Evolutionary conservation across 2,113 vertebrate genomes (phyloP), one percentile per base, ranked within the genome.

Genomic region (Cranoglanis bouderius): DNA sequence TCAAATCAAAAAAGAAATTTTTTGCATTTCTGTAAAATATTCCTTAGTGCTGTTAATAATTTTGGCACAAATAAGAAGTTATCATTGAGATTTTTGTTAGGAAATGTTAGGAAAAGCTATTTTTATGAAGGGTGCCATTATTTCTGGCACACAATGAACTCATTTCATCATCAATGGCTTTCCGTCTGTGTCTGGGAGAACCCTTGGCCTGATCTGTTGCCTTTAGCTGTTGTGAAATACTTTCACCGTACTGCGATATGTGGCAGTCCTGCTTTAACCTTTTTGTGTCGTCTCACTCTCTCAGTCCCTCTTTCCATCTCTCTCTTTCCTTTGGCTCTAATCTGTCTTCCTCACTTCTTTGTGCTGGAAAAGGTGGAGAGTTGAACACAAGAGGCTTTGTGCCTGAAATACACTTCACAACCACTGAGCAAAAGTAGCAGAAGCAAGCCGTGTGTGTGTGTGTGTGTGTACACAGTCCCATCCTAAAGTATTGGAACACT

Each of bases 141-240:
- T 43, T 83, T 82, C 81, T 61, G 55, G 10, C 53, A 38, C 53
- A 38, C 10, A 35, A 4, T 59, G 53, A 61, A 59, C 19, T 74
- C 6, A 40, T 16, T 61, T 86, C 65, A 82, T 59, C n/a, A 26
- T 70, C 32, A 85, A 0, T 24, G 80, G n/a, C 7, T 40, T 91
- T 91, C 85, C 89, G 88, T 93, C 90, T 90, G 84, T 80, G n/a
- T 40, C 24, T 61, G 87, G 85, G 67, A 29, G 59, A 86, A 72
- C 84, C 74, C 38, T 88, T 74, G 49, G 85, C 89, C 93, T 91
- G 90, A 95, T 93, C 89, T 90, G 92, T 88, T 92, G 88, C 92
- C 89, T 94, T 85, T 88, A 85, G 91, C 92, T 95, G 95, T 96
- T 91, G 93, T 94, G 94, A 96, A 96, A 96, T 95, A 95, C 86